A percentile compares a stretch with the other conserved stretches of the same genome.
These are phyloP conservation scores for Papilio gigon DNA, from an alignment of 2,888 invertebrate genomes.

Conservation along the genomic window DNA sequence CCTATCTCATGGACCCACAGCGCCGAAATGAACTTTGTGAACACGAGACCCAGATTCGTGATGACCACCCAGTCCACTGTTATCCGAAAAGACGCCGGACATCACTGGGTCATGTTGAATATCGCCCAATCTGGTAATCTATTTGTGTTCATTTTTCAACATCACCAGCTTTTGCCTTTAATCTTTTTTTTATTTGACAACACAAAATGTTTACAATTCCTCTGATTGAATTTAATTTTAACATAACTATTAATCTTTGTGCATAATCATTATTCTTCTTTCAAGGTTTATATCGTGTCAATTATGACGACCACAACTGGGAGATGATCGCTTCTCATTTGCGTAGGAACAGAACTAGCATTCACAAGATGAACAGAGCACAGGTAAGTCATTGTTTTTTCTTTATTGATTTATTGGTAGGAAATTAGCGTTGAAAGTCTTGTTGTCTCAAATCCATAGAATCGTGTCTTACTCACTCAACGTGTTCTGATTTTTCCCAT, in stretches of 20 bases:
- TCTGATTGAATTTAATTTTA: no score
- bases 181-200: no score
- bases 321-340: conserved; percentile 74
- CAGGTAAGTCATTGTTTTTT: conserved; percentile 75
- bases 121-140: conserved; percentile 69
- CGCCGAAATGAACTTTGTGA: conserved; percentile 64
- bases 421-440: neutral
- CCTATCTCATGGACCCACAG: conserved; percentile 74
- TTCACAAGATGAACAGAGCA: conserved; percentile 87
- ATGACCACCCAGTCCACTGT: conserved; percentile 50
- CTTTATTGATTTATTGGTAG: neutral
- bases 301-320: conserved; percentile 85
- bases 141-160: neutral
- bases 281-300: conserved; percentile 85
- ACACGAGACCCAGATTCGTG: conserved; percentile 64
- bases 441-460: no score
- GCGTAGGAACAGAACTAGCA: conserved; percentile 65
- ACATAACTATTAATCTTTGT: no score
- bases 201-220: no score
- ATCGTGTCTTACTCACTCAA: no score
- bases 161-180: no score
- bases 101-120: conserved; percentile 84
- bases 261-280: conserved; percentile 24
- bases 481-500: no score
- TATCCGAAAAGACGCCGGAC: conserved; percentile 53